Evolutionary conservation across 2,888 invertebrate species (phyloP), one percentile per base, ranked within the genome.

Genomic region (Cheilosia vulpina): DNA sequence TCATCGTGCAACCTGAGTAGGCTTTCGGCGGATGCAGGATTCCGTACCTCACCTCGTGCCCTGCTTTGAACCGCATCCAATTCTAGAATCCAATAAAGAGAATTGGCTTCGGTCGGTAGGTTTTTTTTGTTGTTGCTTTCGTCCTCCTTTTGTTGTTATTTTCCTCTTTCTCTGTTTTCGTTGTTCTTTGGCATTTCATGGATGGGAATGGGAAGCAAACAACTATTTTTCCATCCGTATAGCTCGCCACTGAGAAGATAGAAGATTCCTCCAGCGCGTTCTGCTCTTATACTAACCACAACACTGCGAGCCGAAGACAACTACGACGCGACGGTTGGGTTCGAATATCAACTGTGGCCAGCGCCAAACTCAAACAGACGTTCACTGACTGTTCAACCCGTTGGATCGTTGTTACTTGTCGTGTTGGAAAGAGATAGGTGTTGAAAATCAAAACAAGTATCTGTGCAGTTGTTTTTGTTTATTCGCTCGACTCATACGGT

Each of bases 371-470:
- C 72, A 76, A 72, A 80, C 88, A 88, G 88, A 88, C 88, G 88
- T 87, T 88, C 88, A 87, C 87, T 87, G 88, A 88, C 88, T 88
- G 87, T 83, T 88, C 85, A 87, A 69, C 82, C 71, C 87, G 87
- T 85, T 87, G 88, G 88, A 82, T 87, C 85, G 87, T 65, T 69
- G 63, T 73, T 73, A 52, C 66, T 62, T 72, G 57, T 65, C 52
- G 52, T 60, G 85, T 77, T 72, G 58, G 76, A 85, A 62, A 81
- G 60, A 77, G 81, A 71, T 63, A 81, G 76, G 47, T 66, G 69
- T 75, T 55, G 1, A 47, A 65, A 75, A 58, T 58, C 79, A 53
- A 65, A 75, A 80, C 73, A 71, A 84, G 84, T 84, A 69, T 84
- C 69, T 79, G 50, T 63, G 58, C 68, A 78, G 82, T 38, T 13